phyloP scores from a whole-genome alignment of 2,888 invertebrate species.

The Girardia tigrina region DNA sequence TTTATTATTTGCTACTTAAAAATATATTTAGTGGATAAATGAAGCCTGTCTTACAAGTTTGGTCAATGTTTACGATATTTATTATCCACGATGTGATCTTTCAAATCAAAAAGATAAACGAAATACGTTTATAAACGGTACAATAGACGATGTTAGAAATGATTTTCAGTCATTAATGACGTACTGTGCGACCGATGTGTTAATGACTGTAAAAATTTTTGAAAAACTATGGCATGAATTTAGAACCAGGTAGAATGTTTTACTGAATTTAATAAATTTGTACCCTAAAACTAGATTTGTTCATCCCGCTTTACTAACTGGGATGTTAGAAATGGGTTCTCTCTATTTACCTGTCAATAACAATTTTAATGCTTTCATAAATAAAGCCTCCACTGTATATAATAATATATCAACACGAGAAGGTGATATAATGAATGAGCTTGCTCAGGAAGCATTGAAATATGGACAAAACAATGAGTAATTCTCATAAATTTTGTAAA shows the following conservation, averaged over 20 bases:
- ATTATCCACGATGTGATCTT: slow-evolving; percentile 59
- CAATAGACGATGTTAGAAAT: slow-evolving; percentile 61
- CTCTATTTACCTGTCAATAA: slow-evolving; percentile 78
- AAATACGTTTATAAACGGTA: slow-evolving; percentile 72
- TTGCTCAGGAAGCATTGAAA: slow-evolving; percentile 69
- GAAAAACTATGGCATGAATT: slow-evolving; percentile 12
- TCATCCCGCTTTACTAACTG: slow-evolving; percentile 81
- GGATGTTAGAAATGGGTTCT: slow-evolving; percentile 78
- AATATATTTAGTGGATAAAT: slow-evolving; percentile 58
- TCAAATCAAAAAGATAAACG: slow-evolving; percentile 64
- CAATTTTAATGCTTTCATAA: slow-evolving; percentile 74
- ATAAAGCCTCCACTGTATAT: slow-evolving; percentile 66
- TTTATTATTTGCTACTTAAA: no score
- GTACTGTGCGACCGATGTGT: slow-evolving; percentile 78
- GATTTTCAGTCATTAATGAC: slow-evolving; percentile 64
- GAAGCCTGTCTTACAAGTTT: slow-evolving; percentile 75
- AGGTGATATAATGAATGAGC: slow-evolving; percentile 62
- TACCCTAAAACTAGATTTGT: slow-evolving; percentile 59
- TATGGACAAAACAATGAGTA: not conserved
- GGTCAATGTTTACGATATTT: slow-evolving; percentile 71
- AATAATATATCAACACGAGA: slow-evolving; percentile 70
- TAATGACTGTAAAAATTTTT: slow-evolving; percentile 64
- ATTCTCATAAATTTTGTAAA: not conserved
- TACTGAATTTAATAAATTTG: not conserved
- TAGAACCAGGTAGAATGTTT: not conserved